Base-by-base conservation (phyloP, 2,797 vertebrate species). In the Melanotaenia boesemani region DNA sequence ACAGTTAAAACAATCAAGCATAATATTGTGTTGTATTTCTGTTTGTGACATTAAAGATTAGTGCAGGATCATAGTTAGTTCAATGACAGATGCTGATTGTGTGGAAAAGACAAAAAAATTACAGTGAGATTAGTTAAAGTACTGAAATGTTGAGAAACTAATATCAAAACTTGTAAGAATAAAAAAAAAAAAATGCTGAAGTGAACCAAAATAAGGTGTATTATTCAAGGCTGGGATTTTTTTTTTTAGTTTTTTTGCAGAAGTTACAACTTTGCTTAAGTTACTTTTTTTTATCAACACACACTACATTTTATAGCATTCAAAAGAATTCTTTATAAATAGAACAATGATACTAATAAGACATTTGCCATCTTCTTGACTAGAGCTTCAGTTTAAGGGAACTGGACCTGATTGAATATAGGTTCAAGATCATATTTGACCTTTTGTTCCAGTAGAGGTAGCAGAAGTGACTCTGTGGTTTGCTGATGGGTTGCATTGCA, bases 391-490 rank as follows among this genome's bases (percentile, higher is more conserved):
- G 28, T 77, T 46, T 78, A 63, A 62, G 54, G 82, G 81, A 90
- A 90, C 41, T 84, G 12, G 62, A 67, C 44, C 20, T 18, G 58
- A 80, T 66, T 83, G 75, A 89, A 85, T 88, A 79, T 70, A 76
- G 62, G 26, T 70, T 74, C 22, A 48, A 67, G 62, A 70, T 82
- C 55, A 66, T 63, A 64, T 69, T 72, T 88, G 87, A 91, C 87
- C 90, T 91, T 91, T 90, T 74, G 83, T 87, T 87, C 57, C 63
- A 59, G 52, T 57, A 70, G 79, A 82, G 57, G 79, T 83, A 86
- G 89, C 86, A 91, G 88, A 93, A 92, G 86, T 91, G 76, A 86
- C 84, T 86, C 64, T 92, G 90, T 71, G 89, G 91, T 92, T 91
- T 82, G 72, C 61, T 77, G 79, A 76, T 72, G 57, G 72, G 76